phyloP scores from a whole-genome alignment of 1,140 invertebrate genomes.

The Panagrolaimus sp. region DNA sequence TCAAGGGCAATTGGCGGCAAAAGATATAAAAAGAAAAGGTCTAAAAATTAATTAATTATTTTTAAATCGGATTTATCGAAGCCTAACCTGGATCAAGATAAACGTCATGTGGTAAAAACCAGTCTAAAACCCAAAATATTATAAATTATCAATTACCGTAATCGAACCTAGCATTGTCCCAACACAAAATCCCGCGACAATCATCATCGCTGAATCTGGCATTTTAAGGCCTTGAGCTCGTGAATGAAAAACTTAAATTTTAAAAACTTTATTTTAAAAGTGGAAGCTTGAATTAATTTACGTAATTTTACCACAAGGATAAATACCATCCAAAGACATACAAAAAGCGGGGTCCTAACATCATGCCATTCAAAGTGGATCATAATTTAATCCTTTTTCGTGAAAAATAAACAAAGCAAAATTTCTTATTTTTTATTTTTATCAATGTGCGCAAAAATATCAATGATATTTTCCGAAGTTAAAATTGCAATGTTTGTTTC shows the following conservation, averaged over 20 bases:
- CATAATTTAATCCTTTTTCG: slow-evolving; percentile 20
- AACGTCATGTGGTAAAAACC: slow-evolving; percentile 45
- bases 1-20: slow-evolving; percentile 75
- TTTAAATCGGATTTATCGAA: slow-evolving; percentile 17
- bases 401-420: too few relatives aligned
- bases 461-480: neutral
- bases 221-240: slow-evolving; percentile 13
- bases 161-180: slow-evolving; percentile 27
- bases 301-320: slow-evolving; percentile 49
- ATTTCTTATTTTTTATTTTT: too few relatives aligned
- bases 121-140: slow-evolving; percentile 32
- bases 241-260: slow-evolving; percentile 45
- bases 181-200: slow-evolving; percentile 50
- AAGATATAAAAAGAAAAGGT: slow-evolving; percentile 48
- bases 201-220: slow-evolving; percentile 51
- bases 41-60: slow-evolving; percentile 35
- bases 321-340: slow-evolving; percentile 42
- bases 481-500: too few relatives aligned
- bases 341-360: slow-evolving; percentile 43
- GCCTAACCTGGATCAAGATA: slow-evolving; percentile 49
- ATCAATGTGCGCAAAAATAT: neutral
- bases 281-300: slow-evolving; percentile 17
- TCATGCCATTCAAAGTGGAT: slow-evolving; percentile 43
- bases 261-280: neutral
- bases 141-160: neutral